Evolutionary conservation across 1,140 invertebrate genomes (phyloP).

Genomic region (Conus betulinus): DNA sequence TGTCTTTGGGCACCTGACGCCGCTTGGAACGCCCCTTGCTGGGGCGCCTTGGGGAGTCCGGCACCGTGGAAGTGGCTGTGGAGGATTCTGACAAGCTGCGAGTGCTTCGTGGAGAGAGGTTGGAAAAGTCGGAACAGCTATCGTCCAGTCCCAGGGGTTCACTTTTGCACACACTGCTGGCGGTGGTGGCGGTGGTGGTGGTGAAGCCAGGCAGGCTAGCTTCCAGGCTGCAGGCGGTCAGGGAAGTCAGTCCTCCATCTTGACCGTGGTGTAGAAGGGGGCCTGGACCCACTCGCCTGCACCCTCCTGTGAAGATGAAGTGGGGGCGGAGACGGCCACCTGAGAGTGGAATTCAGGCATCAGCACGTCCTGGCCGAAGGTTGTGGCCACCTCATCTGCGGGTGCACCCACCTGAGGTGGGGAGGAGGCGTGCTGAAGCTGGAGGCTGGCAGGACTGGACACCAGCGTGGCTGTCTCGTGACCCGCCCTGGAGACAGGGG

Average conservation of each 20-base stretch:
- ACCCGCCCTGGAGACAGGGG: not conserved
- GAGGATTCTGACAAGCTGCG: slow-evolving; percentile 45
- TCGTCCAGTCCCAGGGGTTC: not conserved
- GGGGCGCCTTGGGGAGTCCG: not conserved
- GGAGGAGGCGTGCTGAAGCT: slow-evolving; percentile 3
- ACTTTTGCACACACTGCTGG: not conserved
- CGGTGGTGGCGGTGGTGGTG: slow-evolving; percentile 7
- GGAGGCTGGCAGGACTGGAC: not conserved
- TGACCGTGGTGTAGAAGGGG: slow-evolving; percentile 50
- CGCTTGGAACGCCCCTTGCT: slow-evolving; percentile 43
- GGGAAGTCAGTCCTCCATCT: slow-evolving; percentile 52
- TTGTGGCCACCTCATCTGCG: not conserved
- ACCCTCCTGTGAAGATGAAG: not conserved
- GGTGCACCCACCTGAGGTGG: not conserved
- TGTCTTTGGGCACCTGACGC: slow-evolving; percentile 60
- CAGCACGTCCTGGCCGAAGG: not conserved
- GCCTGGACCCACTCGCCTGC: slow-evolving; percentile 34
- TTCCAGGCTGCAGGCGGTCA: slow-evolving; percentile 32
- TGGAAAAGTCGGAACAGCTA: not conserved
- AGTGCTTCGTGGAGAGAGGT: slow-evolving; percentile 20
- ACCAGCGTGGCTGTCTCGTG: not conserved
- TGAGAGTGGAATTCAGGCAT: slow-evolving; percentile 53
- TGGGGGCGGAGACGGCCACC: slow-evolving; percentile 11
- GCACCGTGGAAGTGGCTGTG: slow-evolving; percentile 38
- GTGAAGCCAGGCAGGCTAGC: slow-evolving; percentile 15